These are phyloP conservation scores for Metacarcinus magister DNA, from an alignment of 2,888 invertebrate species.

Conservation along the genomic window DNA sequence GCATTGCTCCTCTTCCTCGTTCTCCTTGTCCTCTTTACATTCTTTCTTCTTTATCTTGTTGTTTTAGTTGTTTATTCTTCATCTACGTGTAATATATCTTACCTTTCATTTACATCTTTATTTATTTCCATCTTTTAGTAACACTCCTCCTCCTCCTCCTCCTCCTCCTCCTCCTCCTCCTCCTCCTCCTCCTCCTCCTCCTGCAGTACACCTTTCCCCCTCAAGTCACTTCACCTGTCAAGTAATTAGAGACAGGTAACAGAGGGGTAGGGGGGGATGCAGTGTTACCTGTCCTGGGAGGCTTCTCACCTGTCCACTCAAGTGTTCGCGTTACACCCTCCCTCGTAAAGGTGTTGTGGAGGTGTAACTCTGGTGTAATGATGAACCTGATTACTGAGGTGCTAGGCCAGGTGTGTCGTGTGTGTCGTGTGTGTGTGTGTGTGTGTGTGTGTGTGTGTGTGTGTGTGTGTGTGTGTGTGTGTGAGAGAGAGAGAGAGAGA, in stretches of 20 bases:
- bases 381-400: background rate
- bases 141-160: too few relatives aligned
- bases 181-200: background rate
- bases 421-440: too few relatives aligned
- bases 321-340: background rate
- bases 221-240: background rate
- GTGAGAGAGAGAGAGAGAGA: constrained; percentile 63
- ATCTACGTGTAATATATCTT: background rate
- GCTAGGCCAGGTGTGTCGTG: background rate
- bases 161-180: background rate
- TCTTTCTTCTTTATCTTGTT: background rate
- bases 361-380: background rate
- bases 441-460: background rate
- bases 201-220: background rate
- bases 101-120: background rate
- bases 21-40: background rate
- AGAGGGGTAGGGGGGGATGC: background rate
- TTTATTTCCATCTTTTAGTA: too few relatives aligned
- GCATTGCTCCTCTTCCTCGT: background rate
- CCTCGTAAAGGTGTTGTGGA: background rate
- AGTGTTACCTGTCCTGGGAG: background rate
- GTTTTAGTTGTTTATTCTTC: background rate
- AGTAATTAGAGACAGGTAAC: background rate
- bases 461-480: background rate
- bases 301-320: background rate